These are phyloP conservation scores for Solea solea DNA, from an alignment of 2,113 vertebrate species.

Conservation along the genomic window DNA sequence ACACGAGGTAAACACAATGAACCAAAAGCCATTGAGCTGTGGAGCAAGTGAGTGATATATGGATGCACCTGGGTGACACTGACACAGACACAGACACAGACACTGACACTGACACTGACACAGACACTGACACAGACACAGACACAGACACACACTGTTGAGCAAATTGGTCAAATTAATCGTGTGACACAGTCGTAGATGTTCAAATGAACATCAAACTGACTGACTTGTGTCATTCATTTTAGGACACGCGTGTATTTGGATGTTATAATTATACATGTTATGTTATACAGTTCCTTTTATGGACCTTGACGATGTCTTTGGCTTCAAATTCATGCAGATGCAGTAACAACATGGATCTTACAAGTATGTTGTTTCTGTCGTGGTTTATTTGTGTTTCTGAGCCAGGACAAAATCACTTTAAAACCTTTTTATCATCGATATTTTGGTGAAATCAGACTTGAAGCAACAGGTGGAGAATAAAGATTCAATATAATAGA, in stretches of 20 bases:
- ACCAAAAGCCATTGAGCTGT: conserved; percentile 13
- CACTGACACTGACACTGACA: background rate
- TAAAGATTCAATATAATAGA: no score
- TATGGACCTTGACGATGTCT: background rate
- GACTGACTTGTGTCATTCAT: no score
- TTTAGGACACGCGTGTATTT: no score
- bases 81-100: background rate
- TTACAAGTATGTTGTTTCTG: no score
- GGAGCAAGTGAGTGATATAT: conserved; percentile 23
- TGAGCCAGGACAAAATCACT: no score
- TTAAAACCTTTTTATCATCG: background rate
- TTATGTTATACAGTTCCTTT: background rate
- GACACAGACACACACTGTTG: background rate
- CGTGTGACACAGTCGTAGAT: background rate
- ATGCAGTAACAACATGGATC: no score
- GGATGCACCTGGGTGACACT: conserved; percentile 19
- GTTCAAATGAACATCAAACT: background rate
- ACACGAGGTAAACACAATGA: conserved; percentile 20
- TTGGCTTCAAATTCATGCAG: background rate
- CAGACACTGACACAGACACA: background rate
- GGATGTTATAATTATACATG: no score
- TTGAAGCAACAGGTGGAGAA: no score
- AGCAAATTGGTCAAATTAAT: conserved; percentile 35
- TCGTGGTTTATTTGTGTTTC: no score
- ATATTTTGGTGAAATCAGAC: background rate